Conservation (phyloP, 2,797 vertebrate genomes). For the Alfaro cultratus region DNA sequence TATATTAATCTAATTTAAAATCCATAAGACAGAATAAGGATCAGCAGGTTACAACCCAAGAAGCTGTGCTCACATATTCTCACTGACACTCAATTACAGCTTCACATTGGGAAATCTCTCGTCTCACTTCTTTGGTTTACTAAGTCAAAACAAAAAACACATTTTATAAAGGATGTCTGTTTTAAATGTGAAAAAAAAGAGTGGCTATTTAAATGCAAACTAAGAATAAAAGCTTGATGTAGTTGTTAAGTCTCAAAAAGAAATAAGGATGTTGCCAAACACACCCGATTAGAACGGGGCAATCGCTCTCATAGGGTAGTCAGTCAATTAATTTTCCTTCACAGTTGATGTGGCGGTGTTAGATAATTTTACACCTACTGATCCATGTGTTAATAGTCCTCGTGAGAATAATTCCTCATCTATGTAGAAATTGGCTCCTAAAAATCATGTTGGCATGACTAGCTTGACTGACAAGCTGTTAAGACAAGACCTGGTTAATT, state of each 20-base stretch:
- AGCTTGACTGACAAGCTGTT: slow-evolving; percentile 2
- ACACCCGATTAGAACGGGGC: not conserved
- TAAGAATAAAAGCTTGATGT: not conserved
- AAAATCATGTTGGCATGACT: slow-evolving; percentile 1
- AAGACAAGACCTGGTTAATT: not conserved
- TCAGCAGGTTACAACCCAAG: slow-evolving; percentile 38
- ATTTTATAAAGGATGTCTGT: slow-evolving; percentile 21
- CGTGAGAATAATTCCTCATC: not conserved
- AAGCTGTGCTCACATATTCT: slow-evolving; percentile 28
- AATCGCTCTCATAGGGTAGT: not conserved
- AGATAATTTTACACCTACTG: not conserved
- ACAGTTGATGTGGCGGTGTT: slow-evolving; percentile 2
- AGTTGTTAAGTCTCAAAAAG: not conserved
- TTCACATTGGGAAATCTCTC: slow-evolving; percentile 47
- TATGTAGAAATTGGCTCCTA: not conserved
- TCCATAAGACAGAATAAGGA: slow-evolving; percentile 21
- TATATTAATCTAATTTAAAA: slow-evolving; percentile 22
- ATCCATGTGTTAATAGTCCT: slow-evolving; percentile 1
- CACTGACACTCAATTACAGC: slow-evolving; percentile 50
- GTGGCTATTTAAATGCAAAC: not conserved
- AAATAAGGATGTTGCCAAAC: not conserved
- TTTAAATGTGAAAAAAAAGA: not conserved
- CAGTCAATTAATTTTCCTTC: not conserved
- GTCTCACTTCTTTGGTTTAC: slow-evolving; percentile 27
- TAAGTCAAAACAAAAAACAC: slow-evolving; percentile 38